Base-by-base conservation (phyloP, 2,888 invertebrate species). In the Plagiodera versicolora region DNA sequence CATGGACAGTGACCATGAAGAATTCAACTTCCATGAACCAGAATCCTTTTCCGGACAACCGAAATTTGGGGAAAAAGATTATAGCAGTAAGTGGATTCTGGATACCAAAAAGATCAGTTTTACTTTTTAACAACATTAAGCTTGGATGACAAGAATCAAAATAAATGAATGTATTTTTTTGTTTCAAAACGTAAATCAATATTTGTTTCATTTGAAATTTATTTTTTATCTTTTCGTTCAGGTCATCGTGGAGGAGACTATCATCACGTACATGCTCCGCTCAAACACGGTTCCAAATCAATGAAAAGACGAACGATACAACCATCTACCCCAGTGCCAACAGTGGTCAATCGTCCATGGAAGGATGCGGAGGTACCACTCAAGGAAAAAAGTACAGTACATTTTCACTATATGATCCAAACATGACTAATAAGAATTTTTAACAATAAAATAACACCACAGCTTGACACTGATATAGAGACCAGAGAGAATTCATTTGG, bases 231-330 rank as follows among this genome's bases (percentile, higher is more conserved):
- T 60, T 78, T 76, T 44, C n/a, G n/a, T n/a, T n/a, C 77, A 87
- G 87, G 85, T 76, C 87, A 87, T 73, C 82, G 87, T 39, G 84
- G 86, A 72, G 11, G 39, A 24, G 83, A 83, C 72, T 87, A 87
- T 72, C 87, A 85, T 28, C 87, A 87, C 72, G 84, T 84, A 70
- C 86, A 86, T 72, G 83, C 82, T 71, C 86, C 87, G 47, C 75
- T 87, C 73, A 86, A 86, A 75, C 82, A 84, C 63, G 82, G 83
- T 56, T 80, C 84, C 67, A 84, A 84, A 72, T 83, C 83, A 80
- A 82, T 85, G 77, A 83, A 83, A 74, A 82, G 83, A 61, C 80
- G 77, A 17, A 73, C 76, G 10, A 74, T 75, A 49, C 74, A 68
- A 49, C 67, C 65, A 58, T 45, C 64, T 51, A 62, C 69, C 39